Percentiles rank a stretch among this genome's conserved stretches.
Evolutionary conservation across 2,888 invertebrate species (phyloP).

Genomic region (Elgonia sp.): DNA sequence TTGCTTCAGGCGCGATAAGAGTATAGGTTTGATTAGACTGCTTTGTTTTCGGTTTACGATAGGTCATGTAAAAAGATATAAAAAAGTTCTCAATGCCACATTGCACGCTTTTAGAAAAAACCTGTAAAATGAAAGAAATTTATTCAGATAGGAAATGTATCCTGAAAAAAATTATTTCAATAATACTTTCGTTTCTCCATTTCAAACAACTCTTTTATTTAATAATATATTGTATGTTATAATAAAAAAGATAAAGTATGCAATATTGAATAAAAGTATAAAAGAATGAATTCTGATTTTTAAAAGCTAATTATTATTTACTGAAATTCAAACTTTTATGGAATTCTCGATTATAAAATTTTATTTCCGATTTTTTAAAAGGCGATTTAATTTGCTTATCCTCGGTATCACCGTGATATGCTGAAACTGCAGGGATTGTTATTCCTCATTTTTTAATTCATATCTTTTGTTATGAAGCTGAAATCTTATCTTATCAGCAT

Average conservation of each 20-base stretch:
- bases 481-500: constrained; percentile 61
- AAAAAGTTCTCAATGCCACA: background rate
- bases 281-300: too few species aligned
- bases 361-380: background rate
- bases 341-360: background rate
- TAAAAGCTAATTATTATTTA: too few species aligned
- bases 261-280: too few species aligned
- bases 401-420: constrained; percentile 1
- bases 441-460: constrained; percentile 1
- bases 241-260: too few species aligned
- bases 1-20: constrained; percentile 22
- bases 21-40: constrained; percentile 23
- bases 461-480: constrained; percentile 45
- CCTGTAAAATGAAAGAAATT: background rate
- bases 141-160: too few species aligned
- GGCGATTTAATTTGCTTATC: constrained; percentile 15
- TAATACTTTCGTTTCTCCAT: too few species aligned
- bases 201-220: too few species aligned
- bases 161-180: too few species aligned
- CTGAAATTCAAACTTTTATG: too few species aligned
- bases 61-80: constrained; percentile 35
- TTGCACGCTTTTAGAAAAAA: background rate
- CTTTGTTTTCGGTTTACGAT: constrained; percentile 42
- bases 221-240: too few species aligned
- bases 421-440: background rate